Evolutionary conservation across 2,113 vertebrate species (phyloP), one percentile per base, ranked within the genome.

Genomic region (Laterallus jamaicensis): DNA sequence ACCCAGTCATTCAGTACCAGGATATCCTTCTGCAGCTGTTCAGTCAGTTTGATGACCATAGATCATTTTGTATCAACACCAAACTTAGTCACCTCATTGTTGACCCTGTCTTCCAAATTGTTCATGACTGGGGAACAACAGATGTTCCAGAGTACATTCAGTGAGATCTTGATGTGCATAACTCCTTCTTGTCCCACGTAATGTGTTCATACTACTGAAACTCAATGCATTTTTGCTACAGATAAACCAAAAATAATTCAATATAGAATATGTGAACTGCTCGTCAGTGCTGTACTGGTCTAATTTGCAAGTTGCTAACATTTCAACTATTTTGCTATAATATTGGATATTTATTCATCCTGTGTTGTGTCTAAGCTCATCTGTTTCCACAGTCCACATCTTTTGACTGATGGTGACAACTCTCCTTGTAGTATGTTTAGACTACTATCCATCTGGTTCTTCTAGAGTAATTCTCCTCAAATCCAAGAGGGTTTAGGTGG

Each of bases 21-120:
- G 47, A 59, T 52, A 55, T 64, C 15, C 22, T 86, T 86, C 59
- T 74, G 56, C 96, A 96, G 77, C 94, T 97, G 95, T 86, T 91
- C 94, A 92, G 91, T 96, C 88, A 92, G 42, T 88, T 95, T 75
- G 86, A 96, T 95, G 83, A 88, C 91, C 58, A 75, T 73, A 59
- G 35, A 93, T 93, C 91, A 94, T 52, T 96, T 89, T 93, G 60
- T 84, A 88, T 91, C 91, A 86, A 60, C 69, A 55, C 64, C 64
- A 60, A 12, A 56, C 25, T 75, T 81, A 64, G 88, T 86, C 60
- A 88, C 11, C 12, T 88, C n/a, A 20, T 68, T 78, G 37, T 56
- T 92, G 69, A 95, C 58, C 80, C 77, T 84, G 60, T 92, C 66
- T 91, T 92, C 39, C 54, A 75, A 84, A 84, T 75, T 28, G 35